phyloP scores from a whole-genome alignment of 2,797 vertebrate genomes.

The Pyrrhura leucotis region DNA sequence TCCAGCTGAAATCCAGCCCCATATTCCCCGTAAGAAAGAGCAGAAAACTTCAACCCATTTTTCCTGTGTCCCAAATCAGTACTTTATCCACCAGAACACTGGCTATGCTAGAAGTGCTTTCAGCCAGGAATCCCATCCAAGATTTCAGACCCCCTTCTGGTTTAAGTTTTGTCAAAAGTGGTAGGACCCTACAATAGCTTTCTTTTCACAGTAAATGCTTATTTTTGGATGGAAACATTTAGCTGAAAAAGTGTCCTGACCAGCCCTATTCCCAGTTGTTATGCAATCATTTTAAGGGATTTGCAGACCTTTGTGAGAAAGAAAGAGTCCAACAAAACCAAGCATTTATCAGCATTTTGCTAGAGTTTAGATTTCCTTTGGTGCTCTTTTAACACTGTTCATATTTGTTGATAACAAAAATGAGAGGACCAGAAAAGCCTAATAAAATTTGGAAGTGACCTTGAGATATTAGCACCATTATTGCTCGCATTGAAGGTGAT shows the following conservation, averaged over 20 bases:
- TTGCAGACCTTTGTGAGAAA: background rate
- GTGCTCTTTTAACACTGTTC: background rate
- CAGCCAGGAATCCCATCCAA: background rate
- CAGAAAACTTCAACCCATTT: background rate
- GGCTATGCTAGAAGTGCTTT: background rate
- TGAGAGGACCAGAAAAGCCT: background rate
- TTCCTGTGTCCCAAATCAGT: background rate
- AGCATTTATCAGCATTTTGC: background rate
- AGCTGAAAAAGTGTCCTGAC: background rate
- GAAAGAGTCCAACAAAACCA: background rate
- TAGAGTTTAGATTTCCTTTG: background rate
- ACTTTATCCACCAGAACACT: background rate
- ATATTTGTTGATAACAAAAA: background rate
- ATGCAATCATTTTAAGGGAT: background rate
- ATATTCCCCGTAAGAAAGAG: background rate
- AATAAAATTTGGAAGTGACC: background rate
- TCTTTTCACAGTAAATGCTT: background rate
- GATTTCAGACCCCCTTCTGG: background rate
- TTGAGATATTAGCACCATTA: background rate
- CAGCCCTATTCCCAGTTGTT: background rate
- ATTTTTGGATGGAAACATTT: background rate
- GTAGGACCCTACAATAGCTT: background rate
- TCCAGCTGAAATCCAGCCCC: background rate
- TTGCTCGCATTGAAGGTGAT: background rate
- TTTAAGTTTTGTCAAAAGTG: background rate